Conservation (phyloP, 2,888 invertebrate genomes). For the Agrochola lota region DNA sequence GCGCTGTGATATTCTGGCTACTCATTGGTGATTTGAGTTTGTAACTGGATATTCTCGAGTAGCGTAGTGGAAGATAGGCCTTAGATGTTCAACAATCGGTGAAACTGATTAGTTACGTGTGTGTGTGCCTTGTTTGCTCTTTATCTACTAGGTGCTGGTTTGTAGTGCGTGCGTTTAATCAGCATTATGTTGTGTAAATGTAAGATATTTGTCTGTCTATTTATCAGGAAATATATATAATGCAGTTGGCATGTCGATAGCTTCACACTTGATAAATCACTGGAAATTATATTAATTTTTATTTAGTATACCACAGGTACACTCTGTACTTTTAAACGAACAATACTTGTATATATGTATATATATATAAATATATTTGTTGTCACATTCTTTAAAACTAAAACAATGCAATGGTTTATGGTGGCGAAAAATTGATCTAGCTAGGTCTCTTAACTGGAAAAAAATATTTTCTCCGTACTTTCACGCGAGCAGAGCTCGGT, state of each 20-base stretch:
- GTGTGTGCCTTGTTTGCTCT: not conserved
- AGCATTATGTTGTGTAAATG: not conserved
- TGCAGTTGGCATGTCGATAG: not conserved
- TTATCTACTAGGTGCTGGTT: not conserved
- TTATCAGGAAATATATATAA: not conserved
- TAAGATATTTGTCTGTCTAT: not conserved
- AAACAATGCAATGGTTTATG: too few relatives aligned
- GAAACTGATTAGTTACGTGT: not conserved
- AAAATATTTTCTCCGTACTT: too few relatives aligned
- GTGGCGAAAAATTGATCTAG: too few relatives aligned
- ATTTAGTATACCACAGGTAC: not conserved
- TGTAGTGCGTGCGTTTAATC: not conserved
- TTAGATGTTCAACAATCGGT: conserved; percentile 13
- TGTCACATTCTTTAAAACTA: too few relatives aligned
- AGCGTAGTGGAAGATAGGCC: not conserved
- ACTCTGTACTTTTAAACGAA: too few relatives aligned
- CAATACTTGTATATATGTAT: too few relatives aligned
- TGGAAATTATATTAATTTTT: not conserved
- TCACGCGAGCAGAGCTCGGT: too few relatives aligned
- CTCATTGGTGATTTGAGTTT: not conserved
- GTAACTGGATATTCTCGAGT: not conserved
- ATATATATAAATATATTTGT: too few relatives aligned
- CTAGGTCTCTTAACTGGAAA: too few relatives aligned
- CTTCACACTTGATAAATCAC: not conserved
- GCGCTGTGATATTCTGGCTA: not conserved